Evolutionary conservation across 2,888 invertebrate genomes (phyloP).

Genomic region (Ctenicera cuprea): DNA sequence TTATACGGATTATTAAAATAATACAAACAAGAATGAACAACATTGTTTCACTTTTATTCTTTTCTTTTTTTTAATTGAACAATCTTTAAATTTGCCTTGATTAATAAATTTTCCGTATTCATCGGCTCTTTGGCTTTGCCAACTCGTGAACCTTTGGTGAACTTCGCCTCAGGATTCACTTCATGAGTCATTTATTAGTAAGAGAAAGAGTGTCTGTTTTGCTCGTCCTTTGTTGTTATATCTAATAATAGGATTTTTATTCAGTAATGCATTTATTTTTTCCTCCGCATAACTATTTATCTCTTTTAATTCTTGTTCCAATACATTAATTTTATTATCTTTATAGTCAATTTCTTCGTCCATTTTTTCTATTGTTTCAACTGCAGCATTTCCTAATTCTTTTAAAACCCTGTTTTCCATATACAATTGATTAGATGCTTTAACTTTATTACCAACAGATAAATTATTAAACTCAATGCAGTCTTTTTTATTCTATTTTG

Average conservation of each 20-base stretch:
- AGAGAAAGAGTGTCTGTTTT: conserved; percentile 7
- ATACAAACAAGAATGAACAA: no score
- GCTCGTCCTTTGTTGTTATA: conserved; percentile 13
- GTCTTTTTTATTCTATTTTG: conserved; percentile 5
- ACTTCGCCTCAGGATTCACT: no score
- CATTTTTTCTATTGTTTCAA: conserved; percentile 9
- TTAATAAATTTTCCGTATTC: conserved; percentile 8
- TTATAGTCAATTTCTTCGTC: not conserved
- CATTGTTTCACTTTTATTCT: not conserved
- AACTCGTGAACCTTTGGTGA: no score
- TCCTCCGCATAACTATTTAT: conserved; percentile 2
- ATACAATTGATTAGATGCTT: conserved; percentile 13
- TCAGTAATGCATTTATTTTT: not conserved
- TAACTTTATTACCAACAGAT: conserved; percentile 3
- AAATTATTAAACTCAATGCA: conserved; percentile 6
- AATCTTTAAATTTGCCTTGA: not conserved
- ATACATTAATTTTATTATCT: conserved; percentile 4
- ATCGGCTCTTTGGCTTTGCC: no score
- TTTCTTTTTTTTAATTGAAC: not conserved
- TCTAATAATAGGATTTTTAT: not conserved
- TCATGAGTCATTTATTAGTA: not conserved
- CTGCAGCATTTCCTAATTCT: not conserved
- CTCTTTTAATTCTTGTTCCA: not conserved
- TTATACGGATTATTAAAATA: conserved; percentile 14
- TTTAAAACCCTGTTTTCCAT: not conserved